These are phyloP conservation scores for Dilophus febrilis DNA, from an alignment of 2,888 invertebrate genomes.

Conservation along the genomic window DNA sequence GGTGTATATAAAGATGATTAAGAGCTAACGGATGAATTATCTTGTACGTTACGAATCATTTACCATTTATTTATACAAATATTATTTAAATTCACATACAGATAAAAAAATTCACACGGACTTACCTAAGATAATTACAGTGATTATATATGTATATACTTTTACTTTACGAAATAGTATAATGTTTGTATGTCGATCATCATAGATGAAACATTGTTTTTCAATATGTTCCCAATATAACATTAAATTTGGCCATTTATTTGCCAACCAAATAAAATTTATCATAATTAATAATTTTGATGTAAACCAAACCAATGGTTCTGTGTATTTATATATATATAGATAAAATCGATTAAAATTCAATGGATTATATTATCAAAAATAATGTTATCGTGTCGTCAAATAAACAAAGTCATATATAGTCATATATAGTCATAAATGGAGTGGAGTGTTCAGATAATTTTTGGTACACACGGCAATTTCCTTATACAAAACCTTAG, in stretches of 20 bases:
- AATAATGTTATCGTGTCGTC: no score
- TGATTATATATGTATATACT: not conserved
- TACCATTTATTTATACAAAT: not conserved
- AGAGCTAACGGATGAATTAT: no score
- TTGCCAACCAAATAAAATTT: constrained; percentile 3
- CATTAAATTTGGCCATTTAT: constrained; percentile 1
- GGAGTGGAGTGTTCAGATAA: no score
- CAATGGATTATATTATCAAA: no score
- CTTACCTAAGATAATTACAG: not conserved
- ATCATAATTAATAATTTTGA: not conserved
- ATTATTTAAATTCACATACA: not conserved
- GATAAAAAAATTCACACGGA: not conserved
- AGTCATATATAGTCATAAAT: no score
- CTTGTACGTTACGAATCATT: not conserved
- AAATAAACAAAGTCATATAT: no score
- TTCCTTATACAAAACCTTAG: no score
- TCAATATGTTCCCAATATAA: constrained; percentile 1
- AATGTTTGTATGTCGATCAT: not conserved
- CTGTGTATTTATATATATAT: not conserved
- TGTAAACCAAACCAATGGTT: constrained; percentile 2
- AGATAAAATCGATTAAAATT: no score
- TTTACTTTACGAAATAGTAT: not conserved
- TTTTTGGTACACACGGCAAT: no score
- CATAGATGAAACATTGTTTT: not conserved
- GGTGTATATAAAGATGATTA: no score